Percentiles rank a stretch among this genome's conserved stretches.
Evolutionary conservation across 1,140 invertebrate species (phyloP).

Genomic region (Orius insidiosus): DNA sequence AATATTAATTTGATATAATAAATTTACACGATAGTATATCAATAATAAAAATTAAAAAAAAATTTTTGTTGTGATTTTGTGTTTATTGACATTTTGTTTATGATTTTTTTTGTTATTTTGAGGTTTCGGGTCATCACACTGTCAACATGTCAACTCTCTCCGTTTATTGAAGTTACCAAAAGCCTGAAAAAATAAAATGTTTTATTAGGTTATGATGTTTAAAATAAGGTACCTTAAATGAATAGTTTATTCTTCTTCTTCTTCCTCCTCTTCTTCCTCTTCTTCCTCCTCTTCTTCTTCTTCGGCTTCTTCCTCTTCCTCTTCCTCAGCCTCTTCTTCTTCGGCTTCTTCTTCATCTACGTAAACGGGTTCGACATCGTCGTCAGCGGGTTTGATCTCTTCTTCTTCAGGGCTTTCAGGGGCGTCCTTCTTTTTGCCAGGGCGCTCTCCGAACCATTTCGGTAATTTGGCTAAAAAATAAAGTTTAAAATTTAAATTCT

Average conservation of each 20-base stretch:
- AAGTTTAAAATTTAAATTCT: not conserved
- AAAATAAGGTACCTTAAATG: not conserved
- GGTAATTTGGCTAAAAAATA: conserved; percentile 60
- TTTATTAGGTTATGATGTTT: conserved; percentile 6
- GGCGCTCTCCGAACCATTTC: conserved; percentile 86
- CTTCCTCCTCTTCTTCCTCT: conserved; percentile 15
- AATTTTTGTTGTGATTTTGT: not conserved
- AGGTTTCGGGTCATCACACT: conserved; percentile 5
- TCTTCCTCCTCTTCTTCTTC: conserved; percentile 20
- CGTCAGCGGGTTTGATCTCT: conserved; percentile 14
- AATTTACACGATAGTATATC: too few relatives aligned
- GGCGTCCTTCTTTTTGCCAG: conserved; percentile 75
- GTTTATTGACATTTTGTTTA: not conserved
- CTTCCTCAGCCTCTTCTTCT: conserved; percentile 18
- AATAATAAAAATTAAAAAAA: not conserved
- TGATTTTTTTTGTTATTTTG: not conserved
- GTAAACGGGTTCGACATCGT: conserved; percentile 10
- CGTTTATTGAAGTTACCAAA: too few relatives aligned
- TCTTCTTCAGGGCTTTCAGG: conserved; percentile 70
- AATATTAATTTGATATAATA: conserved; percentile 6
- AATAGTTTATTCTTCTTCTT: not conserved
- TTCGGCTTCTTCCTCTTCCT: conserved; percentile 18
- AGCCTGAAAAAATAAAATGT: too few relatives aligned
- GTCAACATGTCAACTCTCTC: not conserved
- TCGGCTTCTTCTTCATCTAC: conserved; percentile 18